Evolutionary conservation across 1,140 invertebrate genomes (phyloP).

Genomic region (Plectrocnemia conspersa): DNA sequence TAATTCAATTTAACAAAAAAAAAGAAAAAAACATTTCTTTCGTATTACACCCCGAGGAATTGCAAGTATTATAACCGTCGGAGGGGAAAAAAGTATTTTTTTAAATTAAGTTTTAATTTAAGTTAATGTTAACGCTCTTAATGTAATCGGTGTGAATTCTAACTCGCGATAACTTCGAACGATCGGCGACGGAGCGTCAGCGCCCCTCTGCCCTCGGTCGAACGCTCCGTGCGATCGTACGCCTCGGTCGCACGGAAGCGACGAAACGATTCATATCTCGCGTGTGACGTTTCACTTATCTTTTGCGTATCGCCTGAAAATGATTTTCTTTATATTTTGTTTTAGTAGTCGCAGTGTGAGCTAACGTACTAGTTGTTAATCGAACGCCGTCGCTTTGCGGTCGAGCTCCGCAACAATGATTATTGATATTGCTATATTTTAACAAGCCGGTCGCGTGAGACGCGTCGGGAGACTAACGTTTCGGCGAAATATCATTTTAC

Average conservation of each 20-base stretch:
- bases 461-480: not conserved
- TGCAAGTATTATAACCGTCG: too few relatives aligned
- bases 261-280: too few relatives aligned
- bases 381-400: constrained; percentile 30
- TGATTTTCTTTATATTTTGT: constrained; percentile 23
- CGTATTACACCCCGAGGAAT: constrained; percentile 10
- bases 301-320: constrained; percentile 22
- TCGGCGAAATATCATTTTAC: not conserved
- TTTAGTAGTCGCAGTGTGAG: constrained; percentile 28
- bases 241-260: too few relatives aligned
- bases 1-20: too few relatives aligned
- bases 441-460: constrained; percentile 16
- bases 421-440: constrained; percentile 36
- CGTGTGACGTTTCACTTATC: constrained; percentile 20
- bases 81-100: too few relatives aligned
- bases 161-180: too few relatives aligned
- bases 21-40: constrained; percentile 22
- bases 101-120: too few relatives aligned
- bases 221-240: too few relatives aligned
- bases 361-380: constrained; percentile 35
- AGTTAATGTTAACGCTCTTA: too few relatives aligned
- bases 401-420: constrained; percentile 30
- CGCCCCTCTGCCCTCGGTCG: too few relatives aligned
- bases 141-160: too few relatives aligned
- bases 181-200: too few relatives aligned